Base-by-base conservation (phyloP, 2,113 vertebrate genomes). In the Gobiocypris rarus region DNA sequence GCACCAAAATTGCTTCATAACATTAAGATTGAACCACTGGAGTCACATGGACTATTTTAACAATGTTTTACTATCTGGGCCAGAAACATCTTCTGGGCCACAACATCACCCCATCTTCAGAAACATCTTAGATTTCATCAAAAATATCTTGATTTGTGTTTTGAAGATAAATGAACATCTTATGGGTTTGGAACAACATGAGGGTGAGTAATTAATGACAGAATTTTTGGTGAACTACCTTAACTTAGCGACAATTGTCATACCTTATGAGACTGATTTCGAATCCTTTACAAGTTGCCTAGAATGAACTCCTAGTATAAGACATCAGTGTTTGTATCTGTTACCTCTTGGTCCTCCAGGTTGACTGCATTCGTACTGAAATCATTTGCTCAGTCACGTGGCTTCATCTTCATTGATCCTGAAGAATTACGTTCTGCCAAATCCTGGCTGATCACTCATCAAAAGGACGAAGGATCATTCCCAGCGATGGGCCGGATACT, bases 351-450 rank as follows among this genome's bases (percentile, higher is more conserved):
- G 59, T 73, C 74, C 67, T 81, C 26, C 90, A 98, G 97, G 97
- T 93, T 98, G 85, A 98, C 97, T 1, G 97, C 97, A 4, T 98
- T 98, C 90, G 97, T 98, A 78, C 92, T 98, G 75, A 98, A 97
- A 93, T 98, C 97, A 81, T 98, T 98, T 41, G 95, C 97, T 26
- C 97, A 98, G 91, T 97, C 97, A 1, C 95, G 94, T n/a, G 95
- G 94, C 45, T 98, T 98, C 91, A 96, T 98, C 92, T 98, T 96
- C 90, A 97, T 98, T 48, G 97, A 98, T 84, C 96, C 95, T 0
- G 94, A 94, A 86, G 97, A 98, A 82, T 94, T 98, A 65, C 90
- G 88, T 9, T 93, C 95, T 1, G 95, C 97, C 84, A 97, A 96
- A 89, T 93, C 95, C 74, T 98, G 97, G 97, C 95, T 98, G 82